Base-by-base conservation (phyloP, 2,888 invertebrate genomes). In the Gerris lacustris region DNA sequence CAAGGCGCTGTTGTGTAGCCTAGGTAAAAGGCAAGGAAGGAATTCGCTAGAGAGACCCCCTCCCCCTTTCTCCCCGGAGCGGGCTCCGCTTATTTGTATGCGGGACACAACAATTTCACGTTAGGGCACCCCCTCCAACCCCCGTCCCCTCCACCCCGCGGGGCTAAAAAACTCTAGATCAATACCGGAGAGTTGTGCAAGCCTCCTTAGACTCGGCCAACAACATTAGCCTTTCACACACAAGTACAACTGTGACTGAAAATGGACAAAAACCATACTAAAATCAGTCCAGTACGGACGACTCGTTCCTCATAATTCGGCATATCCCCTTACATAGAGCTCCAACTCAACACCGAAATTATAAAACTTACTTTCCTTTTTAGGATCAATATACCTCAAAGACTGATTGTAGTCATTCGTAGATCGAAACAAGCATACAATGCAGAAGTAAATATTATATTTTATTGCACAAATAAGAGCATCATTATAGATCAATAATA, bases 61-160 rank as follows among this genome's bases (percentile, higher is more conserved):
- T 45, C 43, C 47, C 31, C 45, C 44, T 44, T 11, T 44, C 45
- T 45, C 67, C 6, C 67, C 67, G 11, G 11, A 18, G 67, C 6
- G 67, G 45, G 69, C 69, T 5, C 69, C 67, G 75, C 78, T 79
- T 78, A 78, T 78, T 76, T 78, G 77, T 77, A 77, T 75, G 77
- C 77, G 74, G 75, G 77, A 75, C 77, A 76, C 76, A 76, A 76
- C 76, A 74, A 72, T 75, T 76, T 74, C 76, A 75, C 77, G 76
- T 76, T 75, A 73, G 75, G 76, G 75, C 73, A 66, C 68, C 69
- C 68, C 44, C 72, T 68, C 72, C 71, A 67, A 55, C 71, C 67
- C 71, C 70, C 66, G 68, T 17, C 45, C 71, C 70, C 66, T 67
- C 15, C 45, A 66, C 66, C 67, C 70, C 67, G 69, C 70, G 68